Conservation (phyloP, 92 coral and sea anemone species). For the Zoanthus gigantus region DNA sequence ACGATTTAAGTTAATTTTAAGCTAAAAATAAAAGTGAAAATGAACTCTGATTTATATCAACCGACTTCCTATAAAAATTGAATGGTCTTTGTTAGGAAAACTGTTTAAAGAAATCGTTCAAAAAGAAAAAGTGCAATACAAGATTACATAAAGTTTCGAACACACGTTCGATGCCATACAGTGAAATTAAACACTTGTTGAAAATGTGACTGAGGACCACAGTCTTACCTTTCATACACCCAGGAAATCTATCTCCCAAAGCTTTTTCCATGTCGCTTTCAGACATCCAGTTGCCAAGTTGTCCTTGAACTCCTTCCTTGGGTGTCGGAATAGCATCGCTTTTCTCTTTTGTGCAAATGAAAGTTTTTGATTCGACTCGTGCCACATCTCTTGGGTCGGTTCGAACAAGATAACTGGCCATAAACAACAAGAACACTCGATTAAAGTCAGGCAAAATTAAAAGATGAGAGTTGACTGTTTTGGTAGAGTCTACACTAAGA, state of each 20-base stretch:
- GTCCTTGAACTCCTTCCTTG: slow-evolving; percentile 73
- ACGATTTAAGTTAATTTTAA: too few species aligned
- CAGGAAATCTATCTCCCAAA: slow-evolving; percentile 73
- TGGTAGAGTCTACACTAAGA: not conserved
- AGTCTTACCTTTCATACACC: slow-evolving; percentile 85
- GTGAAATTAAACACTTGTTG: not conserved
- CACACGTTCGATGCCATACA: not conserved
- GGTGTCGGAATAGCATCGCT: slow-evolving; percentile 75
- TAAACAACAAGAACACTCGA: not conserved
- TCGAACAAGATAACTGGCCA: slow-evolving; percentile 74
- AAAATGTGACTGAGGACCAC: not conserved
- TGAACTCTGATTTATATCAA: too few species aligned
- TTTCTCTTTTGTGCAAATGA: slow-evolving; percentile 77
- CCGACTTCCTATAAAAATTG: too few species aligned
- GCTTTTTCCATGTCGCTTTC: slow-evolving; percentile 69
- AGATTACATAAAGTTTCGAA: not conserved
- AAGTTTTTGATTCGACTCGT: slow-evolving; percentile 89
- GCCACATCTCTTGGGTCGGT: slow-evolving; percentile 95
- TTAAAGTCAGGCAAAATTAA: not conserved
- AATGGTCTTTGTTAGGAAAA: not conserved
- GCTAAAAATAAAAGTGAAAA: too few species aligned
- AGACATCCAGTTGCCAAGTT: slow-evolving; percentile 86
- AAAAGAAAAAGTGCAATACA: not conserved
- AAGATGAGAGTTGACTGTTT: not conserved
- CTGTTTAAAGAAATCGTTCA: not conserved